Evolutionary conservation across 2,797 vertebrate species (phyloP).

Genomic region (Thunnus albacares): DNA sequence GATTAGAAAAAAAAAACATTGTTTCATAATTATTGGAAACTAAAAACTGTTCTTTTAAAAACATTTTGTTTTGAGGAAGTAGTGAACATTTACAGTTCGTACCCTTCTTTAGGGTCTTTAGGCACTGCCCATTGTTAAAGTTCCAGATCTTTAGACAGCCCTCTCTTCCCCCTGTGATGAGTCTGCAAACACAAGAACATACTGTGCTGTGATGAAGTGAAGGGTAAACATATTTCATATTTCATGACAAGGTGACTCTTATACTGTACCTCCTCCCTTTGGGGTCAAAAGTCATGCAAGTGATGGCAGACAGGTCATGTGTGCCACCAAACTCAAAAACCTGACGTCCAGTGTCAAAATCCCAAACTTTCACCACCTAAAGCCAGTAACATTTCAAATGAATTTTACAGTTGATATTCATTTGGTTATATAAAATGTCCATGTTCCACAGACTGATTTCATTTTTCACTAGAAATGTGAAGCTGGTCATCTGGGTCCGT

Average conservation of each 20-base stretch:
- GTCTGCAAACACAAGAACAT: constrained; percentile 64
- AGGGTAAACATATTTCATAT: neutral
- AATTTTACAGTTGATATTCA: neutral
- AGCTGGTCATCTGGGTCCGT: neutral
- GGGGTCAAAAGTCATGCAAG: constrained; percentile 85
- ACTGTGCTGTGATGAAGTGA: neutral
- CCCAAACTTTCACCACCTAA: constrained; percentile 86
- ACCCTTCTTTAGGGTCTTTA: constrained; percentile 83
- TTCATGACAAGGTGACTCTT: neutral
- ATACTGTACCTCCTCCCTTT: constrained; percentile 83
- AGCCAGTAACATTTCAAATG: neutral
- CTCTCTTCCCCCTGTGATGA: constrained; percentile 85
- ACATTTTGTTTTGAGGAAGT: constrained; percentile 5
- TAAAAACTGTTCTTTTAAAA: neutral
- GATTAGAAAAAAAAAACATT: neutral
- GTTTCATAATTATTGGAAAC: constrained; percentile 3
- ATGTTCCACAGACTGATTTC: neutral
- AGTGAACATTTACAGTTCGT: neutral
- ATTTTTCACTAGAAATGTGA: constrained; percentile 1
- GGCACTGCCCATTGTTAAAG: constrained; percentile 82
- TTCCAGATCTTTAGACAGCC: constrained; percentile 85
- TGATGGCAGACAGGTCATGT: constrained; percentile 75
- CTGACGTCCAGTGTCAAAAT: constrained; percentile 84
- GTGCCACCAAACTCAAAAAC: constrained; percentile 85
- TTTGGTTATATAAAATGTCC: neutral